Evolutionary conservation across 1,140 invertebrate genomes (phyloP).

Genomic region (Bombus balteatus): DNA sequence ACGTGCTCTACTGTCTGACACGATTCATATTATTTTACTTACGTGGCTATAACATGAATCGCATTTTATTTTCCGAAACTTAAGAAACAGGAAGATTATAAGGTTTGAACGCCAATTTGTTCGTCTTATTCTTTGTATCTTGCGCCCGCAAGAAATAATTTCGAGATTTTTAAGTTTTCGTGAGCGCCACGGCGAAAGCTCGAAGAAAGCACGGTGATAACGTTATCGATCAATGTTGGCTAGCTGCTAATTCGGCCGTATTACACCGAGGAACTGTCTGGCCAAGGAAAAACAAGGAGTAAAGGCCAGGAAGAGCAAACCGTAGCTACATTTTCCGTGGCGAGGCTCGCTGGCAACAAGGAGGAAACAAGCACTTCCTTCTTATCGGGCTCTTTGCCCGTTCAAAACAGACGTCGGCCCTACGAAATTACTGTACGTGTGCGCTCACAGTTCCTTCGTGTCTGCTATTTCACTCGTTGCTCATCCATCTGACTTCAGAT

Average conservation of each 20-base stretch:
- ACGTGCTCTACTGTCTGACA: no score
- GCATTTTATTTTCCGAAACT: no score
- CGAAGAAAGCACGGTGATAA: slow-evolving; percentile 30
- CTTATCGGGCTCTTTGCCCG: slow-evolving; percentile 23
- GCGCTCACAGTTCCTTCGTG: neutral
- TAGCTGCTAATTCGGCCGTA: slow-evolving; percentile 56
- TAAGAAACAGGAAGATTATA: no score
- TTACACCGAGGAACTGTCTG: slow-evolving; percentile 43
- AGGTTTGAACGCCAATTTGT: no score
- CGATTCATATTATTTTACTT: no score
- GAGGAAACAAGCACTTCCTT: slow-evolving; percentile 51
- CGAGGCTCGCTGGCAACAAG: slow-evolving; percentile 46
- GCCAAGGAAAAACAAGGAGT: neutral
- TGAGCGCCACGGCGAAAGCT: neutral
- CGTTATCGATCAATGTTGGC: slow-evolving; percentile 49
- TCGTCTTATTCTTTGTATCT: no score
- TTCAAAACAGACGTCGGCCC: slow-evolving; percentile 25
- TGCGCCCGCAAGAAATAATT: no score
- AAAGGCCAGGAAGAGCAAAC: slow-evolving; percentile 10
- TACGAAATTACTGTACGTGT: slow-evolving; percentile 3
- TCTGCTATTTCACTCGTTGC: neutral
- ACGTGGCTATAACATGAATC: no score
- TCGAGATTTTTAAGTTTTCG: neutral
- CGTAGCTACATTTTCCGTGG: slow-evolving; percentile 16
- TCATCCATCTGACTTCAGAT: neutral